Base-by-base conservation (phyloP, 2,797 vertebrate species). In the Scyliorhinus canicula region DNA sequence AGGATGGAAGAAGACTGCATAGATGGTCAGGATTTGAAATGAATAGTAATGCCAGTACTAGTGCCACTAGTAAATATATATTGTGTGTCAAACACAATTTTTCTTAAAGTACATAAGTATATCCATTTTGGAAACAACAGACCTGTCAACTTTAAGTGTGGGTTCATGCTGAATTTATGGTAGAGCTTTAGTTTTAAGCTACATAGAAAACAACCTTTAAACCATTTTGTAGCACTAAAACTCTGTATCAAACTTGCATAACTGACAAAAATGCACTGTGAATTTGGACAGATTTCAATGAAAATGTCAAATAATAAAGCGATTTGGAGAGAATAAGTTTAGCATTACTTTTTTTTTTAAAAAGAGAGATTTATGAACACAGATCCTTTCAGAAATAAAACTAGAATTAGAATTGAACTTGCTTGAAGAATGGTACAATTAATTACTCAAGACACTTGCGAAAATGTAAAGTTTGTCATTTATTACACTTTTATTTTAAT, bases 81-180 rank as follows among this genome's bases (percentile, higher is more conserved):
- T 50, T 74, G 67, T 94, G 93, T 94, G 28, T 94, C 65, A 94
- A 94, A 94, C 93, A 94, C 93, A 94, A 71, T 74, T 94, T 93
- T 69, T 69, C 47, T 74, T 50, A 50, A 93, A 93, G 91, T 69
- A 69, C n/a, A 47, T 47, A 93, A 55, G 85, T 57, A 63, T n/a
- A 31, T 90, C 57, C 65, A n/a, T 71, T 50, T 50, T 93, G 93
- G 93, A 69, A 91, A 67, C 93, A 93, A 93, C 93, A 93, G 44
- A 94, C 67, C 93, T 94, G 93, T 94, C 67, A 94, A 94, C 93
- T 71, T 94, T 94, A 47, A 94, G 44, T 3, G 47, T 52, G 67
- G 6, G 47, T 50, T 52, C 50, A 93, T 35, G 67, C 7, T 91
- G 57, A 44, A 44, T 71, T 94, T 44, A 94, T 94, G 26, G 44